Evolutionary conservation across 2,113 vertebrate genomes (phyloP).

Genomic region (Aspiorhynchus laticeps): DNA sequence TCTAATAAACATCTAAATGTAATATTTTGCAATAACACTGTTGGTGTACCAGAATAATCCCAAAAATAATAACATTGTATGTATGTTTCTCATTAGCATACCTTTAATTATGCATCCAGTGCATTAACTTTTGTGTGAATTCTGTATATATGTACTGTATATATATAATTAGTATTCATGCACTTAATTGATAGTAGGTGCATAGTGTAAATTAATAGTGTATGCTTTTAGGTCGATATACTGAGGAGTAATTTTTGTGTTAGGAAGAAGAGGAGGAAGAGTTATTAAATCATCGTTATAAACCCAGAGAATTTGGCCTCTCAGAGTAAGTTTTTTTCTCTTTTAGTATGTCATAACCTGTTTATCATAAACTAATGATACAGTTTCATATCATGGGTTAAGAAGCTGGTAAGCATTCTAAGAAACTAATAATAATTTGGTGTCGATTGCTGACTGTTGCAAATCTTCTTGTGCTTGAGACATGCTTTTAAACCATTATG

Average conservation of each 20-base stretch:
- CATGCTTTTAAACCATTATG: conserved; percentile 21
- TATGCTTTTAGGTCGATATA: background rate
- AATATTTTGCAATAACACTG: background rate
- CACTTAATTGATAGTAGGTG: background rate
- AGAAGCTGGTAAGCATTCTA: background rate
- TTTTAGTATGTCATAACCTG: background rate
- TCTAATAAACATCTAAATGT: background rate
- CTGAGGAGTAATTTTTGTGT: conserved; percentile 34
- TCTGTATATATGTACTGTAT: background rate
- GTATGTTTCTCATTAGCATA: background rate
- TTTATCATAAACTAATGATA: background rate
- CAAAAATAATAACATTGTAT: background rate
- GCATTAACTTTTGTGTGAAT: background rate
- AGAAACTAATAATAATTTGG: background rate
- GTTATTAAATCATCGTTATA: conserved; percentile 97
- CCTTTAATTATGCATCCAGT: background rate
- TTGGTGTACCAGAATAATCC: background rate
- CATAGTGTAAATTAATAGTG: background rate
- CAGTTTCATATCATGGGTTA: background rate
- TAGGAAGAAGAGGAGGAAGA: conserved; percentile 94
- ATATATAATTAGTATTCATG: background rate
- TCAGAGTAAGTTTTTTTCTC: conserved; percentile 87
- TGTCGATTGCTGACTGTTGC: background rate
- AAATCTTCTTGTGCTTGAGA: conserved; percentile 31
- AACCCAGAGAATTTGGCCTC: conserved; percentile 96